These are phyloP conservation scores for Nymphalis c-album DNA, from an alignment of 2,888 invertebrate genomes.

Conservation along the genomic window DNA sequence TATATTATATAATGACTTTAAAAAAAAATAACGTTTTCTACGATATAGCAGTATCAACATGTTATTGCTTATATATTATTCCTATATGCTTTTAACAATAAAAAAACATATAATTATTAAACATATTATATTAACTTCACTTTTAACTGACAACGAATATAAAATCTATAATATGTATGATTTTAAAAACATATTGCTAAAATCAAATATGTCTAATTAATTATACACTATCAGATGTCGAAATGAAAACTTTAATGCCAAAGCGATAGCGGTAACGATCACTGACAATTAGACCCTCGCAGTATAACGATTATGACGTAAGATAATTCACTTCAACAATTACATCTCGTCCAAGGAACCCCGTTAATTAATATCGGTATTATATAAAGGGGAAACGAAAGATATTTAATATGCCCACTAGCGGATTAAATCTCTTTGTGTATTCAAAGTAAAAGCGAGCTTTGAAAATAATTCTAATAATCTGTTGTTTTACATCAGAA, in stretches of 20 bases:
- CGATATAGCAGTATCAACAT: no score
- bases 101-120: no score
- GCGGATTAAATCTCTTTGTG: conserved; percentile 45
- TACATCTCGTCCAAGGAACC: conserved; percentile 25
- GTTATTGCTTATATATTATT: no score
- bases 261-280: conserved; percentile 30
- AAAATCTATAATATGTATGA: neutral
- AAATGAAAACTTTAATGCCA: conserved; percentile 23
- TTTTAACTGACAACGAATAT: neutral
- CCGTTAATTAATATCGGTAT: conserved; percentile 38
- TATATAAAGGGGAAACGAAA: conserved; percentile 36
- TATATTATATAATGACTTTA: no score
- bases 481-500: conserved; percentile 22
- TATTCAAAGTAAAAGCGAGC: conserved; percentile 37
- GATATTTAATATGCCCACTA: conserved; percentile 40
- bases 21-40: no score
- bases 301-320: conserved; percentile 5
- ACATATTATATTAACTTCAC: no score
- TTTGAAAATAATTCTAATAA: conserved; percentile 18
- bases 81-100: no score
- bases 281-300: conserved; percentile 29
- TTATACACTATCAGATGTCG: conserved; percentile 24
- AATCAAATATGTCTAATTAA: conserved; percentile 16
- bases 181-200: neutral
- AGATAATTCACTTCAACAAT: conserved; percentile 20